These are phyloP conservation scores for Ornithoptera priamus DNA, from an alignment of 2,888 invertebrate species.

Conservation along the genomic window DNA sequence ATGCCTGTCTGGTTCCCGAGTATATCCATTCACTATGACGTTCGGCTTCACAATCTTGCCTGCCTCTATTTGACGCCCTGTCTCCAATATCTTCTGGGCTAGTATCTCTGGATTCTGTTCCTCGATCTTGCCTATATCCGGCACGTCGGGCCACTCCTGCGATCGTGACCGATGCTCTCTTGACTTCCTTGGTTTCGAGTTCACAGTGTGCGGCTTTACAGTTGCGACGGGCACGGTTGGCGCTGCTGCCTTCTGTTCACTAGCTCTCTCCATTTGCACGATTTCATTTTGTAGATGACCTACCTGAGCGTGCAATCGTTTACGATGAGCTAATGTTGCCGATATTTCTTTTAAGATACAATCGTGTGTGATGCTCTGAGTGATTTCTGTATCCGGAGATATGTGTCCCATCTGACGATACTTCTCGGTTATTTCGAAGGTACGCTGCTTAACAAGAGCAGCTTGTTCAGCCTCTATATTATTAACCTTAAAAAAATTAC, in stretches of 20 bases:
- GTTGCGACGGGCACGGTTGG: slow-evolving; percentile 65
- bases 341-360: slow-evolving; percentile 92
- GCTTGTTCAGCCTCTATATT: slow-evolving; percentile 89
- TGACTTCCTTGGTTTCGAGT: slow-evolving; percentile 69
- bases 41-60: slow-evolving; percentile 81
- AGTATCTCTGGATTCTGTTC: slow-evolving; percentile 95
- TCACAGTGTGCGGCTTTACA: slow-evolving; percentile 67
- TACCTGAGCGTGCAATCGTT: slow-evolving; percentile 89
- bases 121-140: slow-evolving; percentile 93
- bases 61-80: slow-evolving; percentile 93
- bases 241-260: slow-evolving; percentile 80
- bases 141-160: slow-evolving; percentile 95
- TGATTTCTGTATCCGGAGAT: slow-evolving; percentile 80
- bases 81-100: slow-evolving; percentile 93
- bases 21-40: slow-evolving; percentile 67
- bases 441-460: slow-evolving; percentile 84
- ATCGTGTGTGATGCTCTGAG: slow-evolving; percentile 87
- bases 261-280: slow-evolving; percentile 84
- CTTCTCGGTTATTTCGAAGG: slow-evolving; percentile 88
- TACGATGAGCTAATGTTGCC: slow-evolving; percentile 89
- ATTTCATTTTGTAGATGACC: slow-evolving; percentile 90
- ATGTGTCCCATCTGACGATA: slow-evolving; percentile 80
- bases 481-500: slow-evolving; percentile 68
- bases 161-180: slow-evolving; percentile 89
- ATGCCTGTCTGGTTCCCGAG: slow-evolving; percentile 56